A percentile compares a stretch with the other conserved stretches of the same genome.
Conservation (phyloP, 2,797 vertebrate genomes). For the Apogon hyalosoma region DNA sequence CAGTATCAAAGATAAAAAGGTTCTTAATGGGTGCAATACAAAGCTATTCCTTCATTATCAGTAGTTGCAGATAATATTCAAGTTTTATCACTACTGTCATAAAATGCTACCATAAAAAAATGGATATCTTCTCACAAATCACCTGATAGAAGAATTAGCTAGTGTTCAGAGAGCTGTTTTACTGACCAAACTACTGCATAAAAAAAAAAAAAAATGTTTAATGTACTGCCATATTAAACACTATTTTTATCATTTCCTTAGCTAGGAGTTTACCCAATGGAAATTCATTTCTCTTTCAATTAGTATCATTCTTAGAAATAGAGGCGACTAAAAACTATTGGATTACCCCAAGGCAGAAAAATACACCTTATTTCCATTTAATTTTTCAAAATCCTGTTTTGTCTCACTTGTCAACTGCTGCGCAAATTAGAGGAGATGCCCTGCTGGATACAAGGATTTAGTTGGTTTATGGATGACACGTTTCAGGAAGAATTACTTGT, state of each 20-base stretch:
- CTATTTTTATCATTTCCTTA: slow-evolving; percentile 1
- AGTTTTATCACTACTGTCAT: slow-evolving; percentile 24
- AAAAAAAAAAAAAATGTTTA: not conserved
- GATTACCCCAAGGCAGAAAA: slow-evolving; percentile 10
- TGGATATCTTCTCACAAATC: slow-evolving; percentile 17
- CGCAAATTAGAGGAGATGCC: slow-evolving; percentile 40
- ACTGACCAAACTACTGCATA: too few relatives aligned
- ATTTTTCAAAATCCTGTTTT: slow-evolving; percentile 44
- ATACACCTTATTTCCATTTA: slow-evolving; percentile 23
- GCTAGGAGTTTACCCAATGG: not conserved
- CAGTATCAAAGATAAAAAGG: slow-evolving; percentile 57
- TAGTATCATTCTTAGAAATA: not conserved
- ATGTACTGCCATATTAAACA: not conserved
- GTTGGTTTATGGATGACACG: slow-evolving; percentile 53
- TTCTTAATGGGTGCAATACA: slow-evolving; percentile 52
- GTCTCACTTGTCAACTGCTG: slow-evolving; percentile 47
- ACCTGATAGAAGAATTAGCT: slow-evolving; percentile 5
- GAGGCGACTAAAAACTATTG: not conserved
- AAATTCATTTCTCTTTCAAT: not conserved
- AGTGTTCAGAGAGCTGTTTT: slow-evolving; percentile 5
- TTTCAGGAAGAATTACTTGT: slow-evolving; percentile 50
- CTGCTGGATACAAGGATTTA: slow-evolving; percentile 36
- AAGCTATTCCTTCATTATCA: slow-evolving; percentile 49
- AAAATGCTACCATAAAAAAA: slow-evolving; percentile 30
- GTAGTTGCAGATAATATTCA: slow-evolving; percentile 45